These are phyloP conservation scores for Eulithis prunata DNA, from an alignment of 2,888 invertebrate genomes.

Conservation along the genomic window DNA sequence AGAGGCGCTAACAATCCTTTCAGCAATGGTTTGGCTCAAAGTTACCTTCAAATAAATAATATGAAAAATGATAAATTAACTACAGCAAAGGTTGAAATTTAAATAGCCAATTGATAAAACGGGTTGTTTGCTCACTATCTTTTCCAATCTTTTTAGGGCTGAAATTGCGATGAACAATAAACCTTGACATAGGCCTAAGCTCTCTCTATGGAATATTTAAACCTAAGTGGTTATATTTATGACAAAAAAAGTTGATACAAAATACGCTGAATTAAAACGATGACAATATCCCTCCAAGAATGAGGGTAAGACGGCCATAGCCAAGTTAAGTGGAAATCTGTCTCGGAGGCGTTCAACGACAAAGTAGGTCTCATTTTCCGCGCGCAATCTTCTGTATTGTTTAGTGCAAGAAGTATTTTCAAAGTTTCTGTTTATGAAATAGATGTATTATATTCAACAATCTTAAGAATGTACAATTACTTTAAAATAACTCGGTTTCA, in stretches of 20 bases:
- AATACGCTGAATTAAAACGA: slow-evolving; percentile 5
- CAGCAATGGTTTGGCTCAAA: background rate
- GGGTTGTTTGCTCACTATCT: too few relatives aligned
- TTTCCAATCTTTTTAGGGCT: too few relatives aligned
- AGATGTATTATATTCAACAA: too few relatives aligned
- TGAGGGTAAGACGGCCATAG: slow-evolving; percentile 31
- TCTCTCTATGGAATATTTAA: background rate
- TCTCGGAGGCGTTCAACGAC: slow-evolving; percentile 24
- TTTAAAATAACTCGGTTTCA: too few relatives aligned
- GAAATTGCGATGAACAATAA: background rate
- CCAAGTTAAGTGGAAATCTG: slow-evolving; percentile 23
- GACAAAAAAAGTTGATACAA: slow-evolving; percentile 5
- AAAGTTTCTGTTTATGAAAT: background rate
- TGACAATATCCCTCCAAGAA: slow-evolving; percentile 14
- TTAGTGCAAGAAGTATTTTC: slow-evolving; percentile 6
- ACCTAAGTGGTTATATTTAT: background rate
- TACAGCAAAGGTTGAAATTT: too few relatives aligned
- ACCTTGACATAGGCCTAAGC: background rate
- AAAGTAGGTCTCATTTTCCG: slow-evolving; percentile 25
- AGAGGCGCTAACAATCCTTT: background rate
- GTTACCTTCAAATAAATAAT: too few relatives aligned
- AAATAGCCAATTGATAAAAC: too few relatives aligned
- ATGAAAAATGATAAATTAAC: too few relatives aligned
- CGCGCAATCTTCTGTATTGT: slow-evolving; percentile 20
- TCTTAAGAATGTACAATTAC: too few relatives aligned